Evolutionary conservation across 2,888 invertebrate genomes (phyloP).

Genomic region (Marasmarcha lunaedactyla): DNA sequence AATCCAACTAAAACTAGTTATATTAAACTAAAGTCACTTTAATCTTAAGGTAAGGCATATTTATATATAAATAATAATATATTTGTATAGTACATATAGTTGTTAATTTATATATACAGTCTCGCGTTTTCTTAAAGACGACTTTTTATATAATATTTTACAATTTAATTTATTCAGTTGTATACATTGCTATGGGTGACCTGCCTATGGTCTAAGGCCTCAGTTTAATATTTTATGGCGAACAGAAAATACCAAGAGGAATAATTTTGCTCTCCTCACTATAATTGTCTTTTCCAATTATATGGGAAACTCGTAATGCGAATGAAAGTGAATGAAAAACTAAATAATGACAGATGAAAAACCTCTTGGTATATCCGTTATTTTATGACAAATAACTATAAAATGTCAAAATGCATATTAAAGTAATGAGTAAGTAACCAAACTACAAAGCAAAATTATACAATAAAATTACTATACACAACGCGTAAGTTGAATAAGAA

Average conservation of each 20-base stretch:
- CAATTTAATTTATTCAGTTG: constrained; percentile 30
- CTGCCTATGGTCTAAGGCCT: constrained; percentile 2
- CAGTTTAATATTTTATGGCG: neutral
- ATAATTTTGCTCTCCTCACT: constrained; percentile 27
- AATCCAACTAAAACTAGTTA: constrained; percentile 30
- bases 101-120: constrained; percentile 48
- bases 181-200: constrained; percentile 24
- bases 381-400: no score
- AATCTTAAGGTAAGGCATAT: constrained; percentile 53
- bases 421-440: no score
- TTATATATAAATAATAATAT: constrained; percentile 58
- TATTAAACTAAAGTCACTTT: constrained; percentile 29
- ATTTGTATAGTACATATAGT: constrained; percentile 43
- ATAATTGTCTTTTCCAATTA: constrained; percentile 44
- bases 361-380: no score
- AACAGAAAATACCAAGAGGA: constrained; percentile 6
- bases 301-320: no score
- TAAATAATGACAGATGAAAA: no score
- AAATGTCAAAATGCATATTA: no score
- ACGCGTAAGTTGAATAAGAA: no score
- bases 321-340: no score
- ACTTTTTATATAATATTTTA: constrained; percentile 43
- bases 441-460: no score
- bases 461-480: no score
- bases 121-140: constrained; percentile 60